Conservation (phyloP, 2,797 vertebrate genomes). For the Fratercula arctica region DNA sequence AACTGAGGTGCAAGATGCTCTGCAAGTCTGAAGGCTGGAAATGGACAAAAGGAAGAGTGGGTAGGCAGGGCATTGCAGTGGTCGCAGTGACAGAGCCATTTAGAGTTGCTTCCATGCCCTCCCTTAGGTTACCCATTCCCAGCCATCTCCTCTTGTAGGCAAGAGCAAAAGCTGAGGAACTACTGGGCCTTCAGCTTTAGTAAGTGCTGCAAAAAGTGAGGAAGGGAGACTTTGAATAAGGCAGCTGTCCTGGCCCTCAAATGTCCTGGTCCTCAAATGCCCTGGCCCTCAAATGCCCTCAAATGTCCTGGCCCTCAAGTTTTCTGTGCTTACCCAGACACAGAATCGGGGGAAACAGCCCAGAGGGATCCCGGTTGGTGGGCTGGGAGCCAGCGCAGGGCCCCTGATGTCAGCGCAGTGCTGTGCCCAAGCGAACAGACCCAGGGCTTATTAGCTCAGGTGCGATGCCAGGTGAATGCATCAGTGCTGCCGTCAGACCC, state of each 20-base stretch:
- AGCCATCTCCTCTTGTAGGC: neutral
- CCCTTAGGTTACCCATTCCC: neutral
- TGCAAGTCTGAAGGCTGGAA: neutral
- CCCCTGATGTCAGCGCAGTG: neutral
- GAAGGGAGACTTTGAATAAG: neutral
- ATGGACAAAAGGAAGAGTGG: neutral
- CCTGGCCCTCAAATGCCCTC: too few species aligned
- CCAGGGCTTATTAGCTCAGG: neutral
- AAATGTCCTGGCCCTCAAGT: neutral
- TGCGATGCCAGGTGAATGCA: accelerated
- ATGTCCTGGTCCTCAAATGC: too few species aligned
- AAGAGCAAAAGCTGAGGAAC: neutral
- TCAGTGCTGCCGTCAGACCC: neutral
- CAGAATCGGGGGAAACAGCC: neutral
- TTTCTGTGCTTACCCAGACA: neutral
- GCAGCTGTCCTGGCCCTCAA: neutral
- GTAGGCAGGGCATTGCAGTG: neutral
- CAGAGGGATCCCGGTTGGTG: neutral
- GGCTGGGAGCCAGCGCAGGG: neutral
- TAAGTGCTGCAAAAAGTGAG: neutral
- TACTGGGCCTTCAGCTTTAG: neutral
- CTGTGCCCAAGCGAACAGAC: constrained; percentile 42
- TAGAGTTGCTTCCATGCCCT: neutral
- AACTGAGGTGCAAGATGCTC: neutral
- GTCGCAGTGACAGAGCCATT: neutral